phyloP scores from a whole-genome alignment of 1,140 invertebrate species.

The Cyclargus thomasi region DNA sequence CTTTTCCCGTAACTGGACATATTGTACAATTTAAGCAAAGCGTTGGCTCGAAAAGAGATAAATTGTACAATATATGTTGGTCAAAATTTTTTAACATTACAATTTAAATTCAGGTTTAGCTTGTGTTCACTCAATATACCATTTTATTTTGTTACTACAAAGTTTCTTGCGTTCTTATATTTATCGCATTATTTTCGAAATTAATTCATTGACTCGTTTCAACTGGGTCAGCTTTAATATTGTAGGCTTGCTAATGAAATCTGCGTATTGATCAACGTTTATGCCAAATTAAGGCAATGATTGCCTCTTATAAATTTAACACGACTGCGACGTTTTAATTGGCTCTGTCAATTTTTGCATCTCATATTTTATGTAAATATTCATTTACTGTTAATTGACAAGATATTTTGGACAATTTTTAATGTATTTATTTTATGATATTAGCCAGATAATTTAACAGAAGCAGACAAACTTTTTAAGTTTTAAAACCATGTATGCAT shows the following conservation, averaged over 20 bases:
- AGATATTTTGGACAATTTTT: background rate
- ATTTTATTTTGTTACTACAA: background rate
- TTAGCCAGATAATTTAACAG: background rate
- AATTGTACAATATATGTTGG: background rate
- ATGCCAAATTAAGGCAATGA: slow-evolving; percentile 58
- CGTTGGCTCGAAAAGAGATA: background rate
- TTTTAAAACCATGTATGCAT: too few relatives aligned
- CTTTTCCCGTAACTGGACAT: background rate
- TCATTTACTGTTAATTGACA: background rate
- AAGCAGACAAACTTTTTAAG: too few relatives aligned
- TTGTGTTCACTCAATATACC: background rate
- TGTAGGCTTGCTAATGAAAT: slow-evolving; percentile 47
- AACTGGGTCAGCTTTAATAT: slow-evolving; percentile 29
- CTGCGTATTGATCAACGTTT: slow-evolving; percentile 52
- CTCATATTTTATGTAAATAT: slow-evolving; percentile 8
- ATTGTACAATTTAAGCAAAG: background rate
- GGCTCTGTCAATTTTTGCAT: slow-evolving; percentile 21
- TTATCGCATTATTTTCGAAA: background rate
- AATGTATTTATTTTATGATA: background rate
- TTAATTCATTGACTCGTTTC: slow-evolving; percentile 9
- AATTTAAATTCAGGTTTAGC: background rate
- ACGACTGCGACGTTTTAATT: slow-evolving; percentile 67
- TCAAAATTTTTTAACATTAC: too few relatives aligned
- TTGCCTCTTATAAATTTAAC: slow-evolving; percentile 63
- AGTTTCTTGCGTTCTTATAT: background rate